Evolutionary conservation across 92 coral and sea anemone genomes (phyloP), one percentile per base, ranked within the genome.

Genomic region (Ricordea florida): DNA sequence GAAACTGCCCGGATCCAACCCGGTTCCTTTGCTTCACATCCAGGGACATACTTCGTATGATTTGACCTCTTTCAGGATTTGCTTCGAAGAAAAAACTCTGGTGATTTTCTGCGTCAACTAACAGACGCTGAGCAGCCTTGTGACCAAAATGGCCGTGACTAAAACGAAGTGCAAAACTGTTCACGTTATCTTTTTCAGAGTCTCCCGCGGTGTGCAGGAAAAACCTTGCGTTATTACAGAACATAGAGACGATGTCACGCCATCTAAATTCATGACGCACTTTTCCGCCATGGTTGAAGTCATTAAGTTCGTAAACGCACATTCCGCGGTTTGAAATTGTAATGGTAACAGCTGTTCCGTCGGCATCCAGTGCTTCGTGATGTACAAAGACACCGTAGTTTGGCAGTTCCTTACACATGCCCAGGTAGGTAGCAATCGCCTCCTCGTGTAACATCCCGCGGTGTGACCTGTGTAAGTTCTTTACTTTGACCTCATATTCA

Each of bases 401-500:
- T 13, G 86, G 81, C 2, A 85, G 40, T 6, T 57, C 82, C 60
- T 82, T 84, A 27, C 88, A 82, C 21, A 89, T 72, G 20, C 79
- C 93, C 20, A 94, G 82, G 30, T 83, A 84, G 14, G 93, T 93
- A 10, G 90, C 51, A 35, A 89, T 59, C 4, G 98, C 90, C 32
- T 92, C 91, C 14, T 91, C 77, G 43, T 49, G 60, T 32, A 85
- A 43, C 90, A 89, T 88, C 34, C 93, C 97, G 73, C 77, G 71
- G 55, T 88, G 97, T n/a, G 93, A 81, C 72, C 70, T 81, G 63
- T 94, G 98, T 38, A 90, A 53, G 28, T 69, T 72, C 47, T 86
- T 82, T 22, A 92, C 98, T 84, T 81, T 84, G 10, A 63, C 58
- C 81, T 85, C 97, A 65, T 94, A 94, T 18, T 66, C 71, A 4